Conservation (phyloP, 2,113 vertebrate species). For the Oncorhynchus clarkii region DNA sequence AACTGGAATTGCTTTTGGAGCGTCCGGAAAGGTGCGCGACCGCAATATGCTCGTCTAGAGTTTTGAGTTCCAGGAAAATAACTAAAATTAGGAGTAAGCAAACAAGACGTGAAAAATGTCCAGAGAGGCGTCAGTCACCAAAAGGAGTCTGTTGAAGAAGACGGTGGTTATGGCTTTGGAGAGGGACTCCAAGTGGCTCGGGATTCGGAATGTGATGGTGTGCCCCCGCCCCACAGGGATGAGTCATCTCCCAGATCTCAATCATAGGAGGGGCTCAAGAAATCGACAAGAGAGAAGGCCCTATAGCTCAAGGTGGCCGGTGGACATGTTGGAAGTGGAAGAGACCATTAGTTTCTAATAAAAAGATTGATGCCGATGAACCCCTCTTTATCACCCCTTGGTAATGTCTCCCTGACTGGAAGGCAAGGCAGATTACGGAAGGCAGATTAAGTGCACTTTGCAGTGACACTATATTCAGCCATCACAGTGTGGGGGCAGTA, state of each 20-base stretch:
- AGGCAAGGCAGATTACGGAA: neutral
- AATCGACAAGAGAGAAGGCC: conserved; percentile 40
- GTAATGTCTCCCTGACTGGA: conserved; percentile 33
- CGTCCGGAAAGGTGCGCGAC: no score
- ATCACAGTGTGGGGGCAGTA: neutral
- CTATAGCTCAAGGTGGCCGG: neutral
- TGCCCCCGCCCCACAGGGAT: neutral
- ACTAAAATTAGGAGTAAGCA: conserved; percentile 68
- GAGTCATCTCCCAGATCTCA: conserved; percentile 47
- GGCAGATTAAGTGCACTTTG: conserved; percentile 44
- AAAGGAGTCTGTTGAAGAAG: neutral
- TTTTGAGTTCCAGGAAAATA: conserved; percentile 54
- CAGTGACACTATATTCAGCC: neutral
- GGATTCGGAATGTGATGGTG: neutral
- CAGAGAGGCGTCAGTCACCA: conserved; percentile 23
- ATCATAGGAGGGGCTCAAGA: conserved; percentile 40
- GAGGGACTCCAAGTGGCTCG: conserved; percentile 27
- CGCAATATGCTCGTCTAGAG: conserved; percentile 28
- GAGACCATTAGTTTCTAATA: conserved; percentile 66
- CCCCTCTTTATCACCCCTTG: conserved; percentile 41
- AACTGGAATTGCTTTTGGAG: conserved; percentile 24
- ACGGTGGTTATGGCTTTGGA: conserved; percentile 33
- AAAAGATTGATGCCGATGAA: conserved; percentile 53
- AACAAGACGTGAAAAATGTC: conserved; percentile 41
- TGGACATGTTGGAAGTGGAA: conserved; percentile 1